Percentiles rank a stretch among this genome's conserved stretches.
Evolutionary conservation across 2,888 invertebrate genomes (phyloP).

Genomic region (Icerya purchasi): DNA sequence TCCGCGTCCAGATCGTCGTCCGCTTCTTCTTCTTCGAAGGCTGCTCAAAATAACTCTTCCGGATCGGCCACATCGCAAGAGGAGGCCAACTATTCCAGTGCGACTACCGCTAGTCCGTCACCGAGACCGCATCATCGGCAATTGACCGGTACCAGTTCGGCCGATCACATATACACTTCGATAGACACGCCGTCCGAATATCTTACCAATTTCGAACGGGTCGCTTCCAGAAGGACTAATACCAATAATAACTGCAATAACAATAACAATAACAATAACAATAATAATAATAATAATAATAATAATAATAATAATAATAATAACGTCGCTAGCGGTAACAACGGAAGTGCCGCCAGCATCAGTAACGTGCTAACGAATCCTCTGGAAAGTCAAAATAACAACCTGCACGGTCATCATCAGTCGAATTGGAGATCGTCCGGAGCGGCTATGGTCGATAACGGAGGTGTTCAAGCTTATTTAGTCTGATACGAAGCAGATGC

Average conservation of each 20-base stretch:
- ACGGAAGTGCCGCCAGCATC: not conserved
- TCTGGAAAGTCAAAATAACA: not conserved
- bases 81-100: constrained; percentile 40
- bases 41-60: not conserved
- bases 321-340: not conserved
- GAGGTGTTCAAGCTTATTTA: constrained; percentile 43
- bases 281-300: not conserved
- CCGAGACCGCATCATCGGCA: constrained; percentile 21
- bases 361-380: too few species aligned
- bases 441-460: constrained; percentile 25
- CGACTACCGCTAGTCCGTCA: constrained; percentile 42
- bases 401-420: not conserved
- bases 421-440: constrained; percentile 25
- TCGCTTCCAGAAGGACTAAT: constrained; percentile 17
- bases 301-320: not conserved
- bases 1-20: not conserved
- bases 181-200: constrained; percentile 58
- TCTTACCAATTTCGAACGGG: constrained; percentile 48
- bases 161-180: constrained; percentile 72
- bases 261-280: too few species aligned
- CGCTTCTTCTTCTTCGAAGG: not conserved
- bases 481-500: constrained; percentile 30
- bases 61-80: constrained; percentile 24
- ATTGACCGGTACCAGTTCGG: constrained; percentile 35
- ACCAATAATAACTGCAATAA: too few species aligned